Percentiles rank a stretch among this genome's conserved stretches.
These are phyloP conservation scores for Neotragus pygmaeus DNA, from an alignment of 2,113 vertebrate species.

Conservation along the genomic window DNA sequence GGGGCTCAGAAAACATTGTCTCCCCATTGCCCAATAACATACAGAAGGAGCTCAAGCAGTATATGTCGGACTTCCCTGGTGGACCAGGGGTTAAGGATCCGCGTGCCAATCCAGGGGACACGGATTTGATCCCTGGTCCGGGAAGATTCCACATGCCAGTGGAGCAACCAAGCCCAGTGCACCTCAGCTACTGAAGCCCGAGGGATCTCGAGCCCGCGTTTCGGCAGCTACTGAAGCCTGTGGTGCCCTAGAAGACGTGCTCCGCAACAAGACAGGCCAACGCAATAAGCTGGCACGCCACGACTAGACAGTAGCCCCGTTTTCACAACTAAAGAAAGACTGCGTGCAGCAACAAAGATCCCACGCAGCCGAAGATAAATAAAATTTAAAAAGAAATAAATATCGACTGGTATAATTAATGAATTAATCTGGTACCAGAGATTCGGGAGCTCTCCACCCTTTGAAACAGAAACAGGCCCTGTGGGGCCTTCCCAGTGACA, in stretches of 20 bases:
- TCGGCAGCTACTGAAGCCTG: not conserved
- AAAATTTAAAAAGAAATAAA: not conserved
- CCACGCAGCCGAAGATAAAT: fast-evolving
- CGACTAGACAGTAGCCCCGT: not conserved
- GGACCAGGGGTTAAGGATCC: not conserved
- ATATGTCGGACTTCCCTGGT: not conserved
- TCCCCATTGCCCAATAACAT: not conserved
- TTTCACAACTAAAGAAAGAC: not conserved
- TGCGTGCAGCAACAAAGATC: not conserved
- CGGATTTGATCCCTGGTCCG: not conserved
- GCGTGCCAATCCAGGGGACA: not conserved
- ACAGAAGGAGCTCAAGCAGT: not conserved
- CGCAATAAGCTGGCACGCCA: not conserved
- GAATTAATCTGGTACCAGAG: not conserved
- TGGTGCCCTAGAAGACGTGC: not conserved
- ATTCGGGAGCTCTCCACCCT: not conserved
- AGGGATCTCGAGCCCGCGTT: not conserved
- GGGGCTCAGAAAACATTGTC: not conserved
- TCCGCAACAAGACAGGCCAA: not conserved
- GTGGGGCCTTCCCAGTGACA: not conserved
- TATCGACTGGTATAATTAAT: not conserved
- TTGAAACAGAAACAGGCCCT: not conserved
- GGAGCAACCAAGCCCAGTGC: not conserved
- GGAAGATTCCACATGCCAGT: not conserved
- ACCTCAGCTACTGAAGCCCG: not conserved